A percentile compares a stretch with the other conserved stretches of the same genome.
Conservation (phyloP, 2,797 vertebrate species). For the Megalops cyprinoides region DNA sequence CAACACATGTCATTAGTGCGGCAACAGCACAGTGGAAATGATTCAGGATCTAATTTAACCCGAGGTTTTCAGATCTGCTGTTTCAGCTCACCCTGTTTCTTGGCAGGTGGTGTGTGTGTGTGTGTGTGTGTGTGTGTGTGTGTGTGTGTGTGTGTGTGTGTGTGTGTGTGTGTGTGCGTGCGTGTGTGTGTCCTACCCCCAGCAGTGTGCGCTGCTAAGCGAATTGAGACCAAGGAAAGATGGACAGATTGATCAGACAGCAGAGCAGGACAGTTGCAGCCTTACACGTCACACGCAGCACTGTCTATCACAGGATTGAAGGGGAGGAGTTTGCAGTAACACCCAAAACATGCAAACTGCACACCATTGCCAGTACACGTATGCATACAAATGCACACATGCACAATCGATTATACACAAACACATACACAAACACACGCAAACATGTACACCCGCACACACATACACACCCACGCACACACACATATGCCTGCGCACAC, state of each 20-base stretch:
- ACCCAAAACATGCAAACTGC: conserved; percentile 35
- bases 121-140: background rate
- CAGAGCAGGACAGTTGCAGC: background rate
- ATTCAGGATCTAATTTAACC: background rate
- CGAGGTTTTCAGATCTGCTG: background rate
- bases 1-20: background rate
- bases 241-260: background rate
- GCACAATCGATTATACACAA: conserved; percentile 26
- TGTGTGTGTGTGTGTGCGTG: conserved; percentile 32
- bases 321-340: background rate
- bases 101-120: background rate
- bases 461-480: conserved; percentile 39
- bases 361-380: too few relatives aligned
- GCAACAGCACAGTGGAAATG: background rate
- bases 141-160: conserved; percentile 6
- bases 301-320: background rate
- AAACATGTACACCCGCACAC: conserved; percentile 24
- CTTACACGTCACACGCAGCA: background rate
- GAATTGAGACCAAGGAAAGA: too few relatives aligned
- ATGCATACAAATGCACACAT: conserved; percentile 27
- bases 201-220: too few relatives aligned
- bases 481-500: conserved; percentile 25
- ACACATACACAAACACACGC: conserved; percentile 16
- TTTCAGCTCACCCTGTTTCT: background rate
- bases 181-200: too few relatives aligned